Evolutionary conservation across 2,113 vertebrate genomes (phyloP).

Genomic region (Corythornis madagascariensis): DNA sequence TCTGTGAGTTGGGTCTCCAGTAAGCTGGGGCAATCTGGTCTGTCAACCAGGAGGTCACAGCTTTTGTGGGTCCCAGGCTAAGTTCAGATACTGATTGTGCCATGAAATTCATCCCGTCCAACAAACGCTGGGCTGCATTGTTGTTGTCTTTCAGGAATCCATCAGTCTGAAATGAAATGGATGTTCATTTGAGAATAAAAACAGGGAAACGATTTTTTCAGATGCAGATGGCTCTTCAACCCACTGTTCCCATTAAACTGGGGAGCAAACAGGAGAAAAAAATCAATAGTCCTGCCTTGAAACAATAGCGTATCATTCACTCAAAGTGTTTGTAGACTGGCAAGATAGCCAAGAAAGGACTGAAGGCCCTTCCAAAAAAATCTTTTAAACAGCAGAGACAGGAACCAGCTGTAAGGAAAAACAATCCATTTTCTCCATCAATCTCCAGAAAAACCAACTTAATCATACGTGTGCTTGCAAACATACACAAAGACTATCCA

Average conservation of each 20-base stretch:
- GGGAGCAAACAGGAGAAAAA: background rate
- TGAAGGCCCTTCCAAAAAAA: background rate
- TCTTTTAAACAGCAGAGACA: background rate
- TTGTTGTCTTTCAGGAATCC: conserved; percentile 98
- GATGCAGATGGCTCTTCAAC: background rate
- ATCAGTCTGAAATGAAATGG: conserved; percentile 81
- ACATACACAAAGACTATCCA: background rate
- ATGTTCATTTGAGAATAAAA: background rate
- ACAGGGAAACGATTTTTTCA: background rate
- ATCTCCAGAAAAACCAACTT: background rate
- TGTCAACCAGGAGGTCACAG: conserved; percentile 95
- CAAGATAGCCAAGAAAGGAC: background rate
- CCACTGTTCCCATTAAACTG: background rate
- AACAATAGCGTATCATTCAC: background rate
- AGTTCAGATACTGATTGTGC: conserved; percentile 97
- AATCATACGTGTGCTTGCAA: background rate
- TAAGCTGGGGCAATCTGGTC: conserved; percentile 98
- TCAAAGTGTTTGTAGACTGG: background rate
- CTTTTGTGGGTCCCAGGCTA: conserved; percentile 95
- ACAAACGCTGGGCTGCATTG: conserved; percentile 94
- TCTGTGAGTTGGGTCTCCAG: conserved; percentile 97
- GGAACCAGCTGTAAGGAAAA: background rate
- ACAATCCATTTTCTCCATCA: background rate
- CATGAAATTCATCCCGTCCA: conserved; percentile 98
- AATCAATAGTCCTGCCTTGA: background rate